Evolutionary conservation across 2,888 invertebrate species (phyloP).

Genomic region (Cheilosia impressa): DNA sequence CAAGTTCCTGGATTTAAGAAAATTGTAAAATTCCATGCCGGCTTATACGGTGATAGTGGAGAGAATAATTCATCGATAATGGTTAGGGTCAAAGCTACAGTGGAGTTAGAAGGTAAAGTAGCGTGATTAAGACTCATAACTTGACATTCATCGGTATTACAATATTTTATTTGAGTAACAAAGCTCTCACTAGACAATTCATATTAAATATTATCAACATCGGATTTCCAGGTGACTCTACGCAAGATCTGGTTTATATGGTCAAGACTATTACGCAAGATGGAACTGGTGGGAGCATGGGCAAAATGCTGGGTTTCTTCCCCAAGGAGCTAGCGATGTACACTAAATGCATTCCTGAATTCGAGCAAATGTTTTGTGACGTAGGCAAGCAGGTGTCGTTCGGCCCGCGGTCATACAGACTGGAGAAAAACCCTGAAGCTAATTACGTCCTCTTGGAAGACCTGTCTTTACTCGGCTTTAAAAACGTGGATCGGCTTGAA

Average conservation of each 20-base stretch:
- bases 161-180: not conserved
- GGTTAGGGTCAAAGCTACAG: conserved; percentile 76
- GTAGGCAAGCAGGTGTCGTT: conserved; percentile 78
- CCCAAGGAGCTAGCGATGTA: conserved; percentile 82
- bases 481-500: conserved; percentile 78
- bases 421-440: conserved; percentile 76
- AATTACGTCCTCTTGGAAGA: conserved; percentile 82
- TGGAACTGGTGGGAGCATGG: conserved; percentile 49
- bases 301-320: conserved; percentile 78
- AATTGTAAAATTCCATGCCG: conserved; percentile 76
- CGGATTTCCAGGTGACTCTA: conserved; percentile 72
- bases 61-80: conserved; percentile 80
- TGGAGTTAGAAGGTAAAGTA: conserved; percentile 77
- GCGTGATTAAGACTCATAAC: not conserved
- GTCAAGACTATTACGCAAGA: conserved; percentile 79
- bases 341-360: conserved; percentile 78
- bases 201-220: no score
- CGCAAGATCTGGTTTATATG: conserved; percentile 77
- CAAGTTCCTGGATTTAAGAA: conserved; percentile 76
- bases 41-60: conserved; percentile 77
- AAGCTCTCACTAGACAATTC: no score
- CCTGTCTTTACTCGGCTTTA: conserved; percentile 79
- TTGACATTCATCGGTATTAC: no score
- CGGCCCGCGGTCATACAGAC: conserved; percentile 79
- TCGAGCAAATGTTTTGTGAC: conserved; percentile 80